phyloP scores from a whole-genome alignment of 2,113 vertebrate genomes.

The Saccopteryx leptura region DNA sequence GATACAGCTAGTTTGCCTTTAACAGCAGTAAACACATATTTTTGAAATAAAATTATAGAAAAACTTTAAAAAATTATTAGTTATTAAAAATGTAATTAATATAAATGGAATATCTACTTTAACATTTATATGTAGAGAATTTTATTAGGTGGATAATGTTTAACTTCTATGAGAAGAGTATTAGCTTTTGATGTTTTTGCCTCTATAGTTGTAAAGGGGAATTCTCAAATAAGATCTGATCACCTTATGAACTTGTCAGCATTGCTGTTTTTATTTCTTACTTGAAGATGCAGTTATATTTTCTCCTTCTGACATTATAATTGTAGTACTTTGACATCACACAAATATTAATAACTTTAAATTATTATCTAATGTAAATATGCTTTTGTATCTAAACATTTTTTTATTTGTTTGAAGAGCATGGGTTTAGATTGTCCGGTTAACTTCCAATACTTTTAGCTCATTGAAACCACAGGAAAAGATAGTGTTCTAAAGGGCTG shows the following conservation, averaged over 20 bases:
- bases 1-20: not conserved
- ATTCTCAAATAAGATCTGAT: constrained; percentile 21
- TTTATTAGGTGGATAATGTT: not conserved
- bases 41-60: not conserved
- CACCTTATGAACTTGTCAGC: not conserved
- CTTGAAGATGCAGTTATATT: constrained; percentile 5
- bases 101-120: not conserved
- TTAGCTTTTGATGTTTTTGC: not conserved
- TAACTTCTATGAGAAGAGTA: not conserved
- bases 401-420: constrained; percentile 15
- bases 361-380: not conserved
- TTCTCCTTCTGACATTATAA: not conserved
- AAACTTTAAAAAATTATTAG: not conserved
- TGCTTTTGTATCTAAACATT: not conserved
- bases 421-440: not conserved
- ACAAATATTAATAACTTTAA: constrained; percentile 12
- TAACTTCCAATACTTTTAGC: not conserved
- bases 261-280: constrained; percentile 19
- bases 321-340: not conserved
- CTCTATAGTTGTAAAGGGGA: not conserved
- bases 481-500: not conserved
- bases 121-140: not conserved
- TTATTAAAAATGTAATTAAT: not conserved
- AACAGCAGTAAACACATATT: not conserved
- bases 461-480: not conserved